Conservation (phyloP, 2,888 invertebrate genomes). For the Nomada goodeniana region DNA sequence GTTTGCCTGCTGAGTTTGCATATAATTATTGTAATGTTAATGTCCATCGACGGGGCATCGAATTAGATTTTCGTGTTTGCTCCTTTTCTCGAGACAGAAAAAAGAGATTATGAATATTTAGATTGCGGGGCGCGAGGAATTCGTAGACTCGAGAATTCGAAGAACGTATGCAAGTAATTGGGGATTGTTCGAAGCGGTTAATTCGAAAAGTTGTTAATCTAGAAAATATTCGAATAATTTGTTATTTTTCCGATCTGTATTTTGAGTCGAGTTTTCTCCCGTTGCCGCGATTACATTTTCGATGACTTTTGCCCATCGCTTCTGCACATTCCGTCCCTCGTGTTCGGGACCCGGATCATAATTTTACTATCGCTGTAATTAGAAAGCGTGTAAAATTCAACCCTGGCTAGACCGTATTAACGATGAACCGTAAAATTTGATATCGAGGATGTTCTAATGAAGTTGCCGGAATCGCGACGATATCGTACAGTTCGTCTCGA, state of each 20-base stretch:
- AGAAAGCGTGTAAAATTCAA: slow-evolving; percentile 26
- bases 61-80: too few species aligned
- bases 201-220: too few species aligned
- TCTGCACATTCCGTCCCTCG: background rate
- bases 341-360: slow-evolving; percentile 8
- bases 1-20: slow-evolving; percentile 6
- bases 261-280: background rate
- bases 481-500: slow-evolving; percentile 2
- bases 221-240: too few species aligned
- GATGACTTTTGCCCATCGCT: background rate
- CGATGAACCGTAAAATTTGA: slow-evolving; percentile 40
- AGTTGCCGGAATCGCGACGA: slow-evolving; percentile 13
- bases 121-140: too few species aligned
- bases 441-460: slow-evolving; percentile 37
- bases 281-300: background rate
- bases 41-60: slow-evolving; percentile 9
- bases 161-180: too few species aligned
- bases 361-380: slow-evolving; percentile 16
- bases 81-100: too few species aligned
- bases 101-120: too few species aligned
- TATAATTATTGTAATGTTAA: slow-evolving; percentile 39
- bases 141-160: too few species aligned
- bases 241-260: too few species aligned
- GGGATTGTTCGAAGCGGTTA: too few species aligned
- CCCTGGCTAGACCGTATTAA: slow-evolving; percentile 1